Evolutionary conservation across 2,797 vertebrate genomes (phyloP).

Genomic region (Chaetophractus vellerosus): DNA sequence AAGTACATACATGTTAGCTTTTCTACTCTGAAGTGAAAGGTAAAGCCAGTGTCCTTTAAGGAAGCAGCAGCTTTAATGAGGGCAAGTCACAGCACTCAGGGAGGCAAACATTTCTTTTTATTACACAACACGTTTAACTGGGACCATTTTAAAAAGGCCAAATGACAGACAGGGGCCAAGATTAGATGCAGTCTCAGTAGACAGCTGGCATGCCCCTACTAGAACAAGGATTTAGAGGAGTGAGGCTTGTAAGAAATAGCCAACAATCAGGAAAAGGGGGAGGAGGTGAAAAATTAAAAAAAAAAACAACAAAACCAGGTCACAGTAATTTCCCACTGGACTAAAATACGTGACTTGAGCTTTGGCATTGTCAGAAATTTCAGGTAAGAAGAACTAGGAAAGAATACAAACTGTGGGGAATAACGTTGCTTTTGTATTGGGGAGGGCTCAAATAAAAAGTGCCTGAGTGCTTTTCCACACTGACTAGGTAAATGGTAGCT

Average conservation of each 20-base stretch:
- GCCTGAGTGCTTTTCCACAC: slow-evolving; percentile 59
- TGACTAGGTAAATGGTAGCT: not conserved
- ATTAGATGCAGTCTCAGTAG: slow-evolving; percentile 77
- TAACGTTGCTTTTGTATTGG: slow-evolving; percentile 71
- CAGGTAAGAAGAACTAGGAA: slow-evolving; percentile 39
- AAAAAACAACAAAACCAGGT: slow-evolving; percentile 72
- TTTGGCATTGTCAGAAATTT: slow-evolving; percentile 63
- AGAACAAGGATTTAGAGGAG: slow-evolving; percentile 64
- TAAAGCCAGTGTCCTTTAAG: slow-evolving; percentile 70
- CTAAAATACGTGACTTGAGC: slow-evolving; percentile 55
- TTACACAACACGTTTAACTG: slow-evolving; percentile 75
- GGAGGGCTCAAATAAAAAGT: slow-evolving; percentile 65
- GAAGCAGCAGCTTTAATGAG: slow-evolving; percentile 69
- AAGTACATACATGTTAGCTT: slow-evolving; percentile 17
- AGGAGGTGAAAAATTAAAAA: slow-evolving; percentile 55
- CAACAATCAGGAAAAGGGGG: not conserved
- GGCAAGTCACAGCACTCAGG: slow-evolving; percentile 69
- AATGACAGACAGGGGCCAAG: slow-evolving; percentile 57
- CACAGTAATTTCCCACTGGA: slow-evolving; percentile 78
- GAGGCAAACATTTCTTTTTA: slow-evolving; percentile 82
- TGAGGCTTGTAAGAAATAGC: slow-evolving; percentile 56
- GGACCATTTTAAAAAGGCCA: slow-evolving; percentile 72
- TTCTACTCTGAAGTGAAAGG: slow-evolving; percentile 62
- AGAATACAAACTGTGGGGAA: accelerated
- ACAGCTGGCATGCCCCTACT: slow-evolving; percentile 39